phyloP scores from a whole-genome alignment of 2,113 vertebrate genomes.

The Phyllopteryx taeniolatus region DNA sequence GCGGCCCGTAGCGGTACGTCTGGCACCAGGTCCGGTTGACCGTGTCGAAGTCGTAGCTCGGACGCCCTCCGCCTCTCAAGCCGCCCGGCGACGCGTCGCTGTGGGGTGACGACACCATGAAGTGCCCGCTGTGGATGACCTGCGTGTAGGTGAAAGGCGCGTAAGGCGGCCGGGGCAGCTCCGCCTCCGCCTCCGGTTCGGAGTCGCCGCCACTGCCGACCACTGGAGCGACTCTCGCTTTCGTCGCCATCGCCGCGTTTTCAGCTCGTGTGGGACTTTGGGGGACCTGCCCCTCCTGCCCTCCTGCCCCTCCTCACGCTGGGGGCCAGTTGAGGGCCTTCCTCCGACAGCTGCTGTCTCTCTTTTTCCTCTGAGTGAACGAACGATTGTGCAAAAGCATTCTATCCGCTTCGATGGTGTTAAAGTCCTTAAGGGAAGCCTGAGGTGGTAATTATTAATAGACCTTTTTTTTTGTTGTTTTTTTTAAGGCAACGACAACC shows the following conservation, averaged over 20 bases:
- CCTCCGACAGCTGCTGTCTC: conserved; percentile 12
- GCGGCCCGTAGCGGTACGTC: conserved; percentile 74
- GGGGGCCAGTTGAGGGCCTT: neutral
- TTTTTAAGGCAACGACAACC: neutral
- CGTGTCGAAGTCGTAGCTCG: conserved; percentile 70
- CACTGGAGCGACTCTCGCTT: conserved; percentile 27
- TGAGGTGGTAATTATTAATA: conserved; percentile 50
- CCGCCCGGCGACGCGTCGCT: conserved; percentile 78
- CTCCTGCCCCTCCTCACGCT: neutral
- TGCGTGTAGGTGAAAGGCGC: conserved; percentile 66
- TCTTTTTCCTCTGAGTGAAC: neutral
- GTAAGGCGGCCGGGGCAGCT: conserved; percentile 17
- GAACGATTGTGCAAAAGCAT: conserved; percentile 33
- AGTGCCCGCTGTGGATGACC: conserved; percentile 98
- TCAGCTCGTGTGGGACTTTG: neutral
- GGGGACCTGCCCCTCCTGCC: conserved; percentile 1
- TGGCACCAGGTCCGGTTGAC: conserved; percentile 67
- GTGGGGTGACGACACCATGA: conserved; percentile 97
- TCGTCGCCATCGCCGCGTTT: conserved; percentile 49
- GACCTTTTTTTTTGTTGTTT: neutral
- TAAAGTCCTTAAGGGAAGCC: conserved; percentile 40
- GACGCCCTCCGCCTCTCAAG: conserved; percentile 54
- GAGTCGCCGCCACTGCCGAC: conserved; percentile 55
- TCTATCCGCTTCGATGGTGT: conserved; percentile 33
- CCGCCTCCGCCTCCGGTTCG: conserved; percentile 69